Conservation (phyloP, 2,797 vertebrate genomes). For the Corythornis leucogaster region DNA sequence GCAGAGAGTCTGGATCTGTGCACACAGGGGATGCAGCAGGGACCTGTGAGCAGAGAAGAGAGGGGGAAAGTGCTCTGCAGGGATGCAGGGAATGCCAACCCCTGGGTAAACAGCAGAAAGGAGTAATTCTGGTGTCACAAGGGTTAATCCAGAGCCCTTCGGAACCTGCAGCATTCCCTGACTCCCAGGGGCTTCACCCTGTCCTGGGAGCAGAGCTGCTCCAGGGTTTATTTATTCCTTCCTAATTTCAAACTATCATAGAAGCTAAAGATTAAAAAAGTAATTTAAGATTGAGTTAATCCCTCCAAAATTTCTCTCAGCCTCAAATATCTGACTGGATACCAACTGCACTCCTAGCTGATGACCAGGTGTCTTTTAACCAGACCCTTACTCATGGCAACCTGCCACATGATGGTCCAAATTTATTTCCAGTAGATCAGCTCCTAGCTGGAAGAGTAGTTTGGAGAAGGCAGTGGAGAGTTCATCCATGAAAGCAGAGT, state of each 20-base stretch:
- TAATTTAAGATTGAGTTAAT: not conserved
- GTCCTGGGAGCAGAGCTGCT: too few species aligned
- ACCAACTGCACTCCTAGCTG: not conserved
- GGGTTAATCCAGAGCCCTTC: slow-evolving; percentile 4
- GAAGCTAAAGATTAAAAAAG: not conserved
- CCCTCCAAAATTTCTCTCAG: not conserved
- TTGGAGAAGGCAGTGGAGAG: not conserved
- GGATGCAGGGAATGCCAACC: not conserved
- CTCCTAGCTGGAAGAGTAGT: not conserved
- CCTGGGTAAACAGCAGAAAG: not conserved
- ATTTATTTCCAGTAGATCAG: not conserved
- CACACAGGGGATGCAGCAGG: not conserved
- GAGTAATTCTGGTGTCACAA: not conserved
- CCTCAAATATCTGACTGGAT: not conserved
- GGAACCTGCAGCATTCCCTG: not conserved
- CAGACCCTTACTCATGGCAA: not conserved
- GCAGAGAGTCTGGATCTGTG: not conserved
- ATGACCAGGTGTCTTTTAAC: not conserved
- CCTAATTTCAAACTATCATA: not conserved
- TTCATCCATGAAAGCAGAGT: not conserved
- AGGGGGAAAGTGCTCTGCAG: not conserved
- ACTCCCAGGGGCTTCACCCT: not conserved
- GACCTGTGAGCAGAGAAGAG: too few species aligned
- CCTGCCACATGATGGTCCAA: not conserved
- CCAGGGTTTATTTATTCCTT: not conserved